phyloP scores from a whole-genome alignment of 2,113 vertebrate genomes.

The Equus quagga region DNA sequence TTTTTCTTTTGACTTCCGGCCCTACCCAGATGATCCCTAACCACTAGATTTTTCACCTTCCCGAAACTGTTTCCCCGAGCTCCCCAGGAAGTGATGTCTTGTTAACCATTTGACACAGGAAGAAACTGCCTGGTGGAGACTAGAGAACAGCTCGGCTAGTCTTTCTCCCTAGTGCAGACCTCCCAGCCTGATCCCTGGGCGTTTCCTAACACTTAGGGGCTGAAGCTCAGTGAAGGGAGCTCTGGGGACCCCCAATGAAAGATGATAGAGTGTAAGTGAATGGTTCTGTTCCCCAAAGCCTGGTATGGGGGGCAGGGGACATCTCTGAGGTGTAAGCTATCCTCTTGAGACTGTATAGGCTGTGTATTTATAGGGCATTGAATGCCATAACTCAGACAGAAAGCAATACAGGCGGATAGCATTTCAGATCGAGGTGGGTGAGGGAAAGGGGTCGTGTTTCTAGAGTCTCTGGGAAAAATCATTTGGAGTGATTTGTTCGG shows the following conservation, averaged over 20 bases:
- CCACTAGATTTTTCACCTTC: background rate
- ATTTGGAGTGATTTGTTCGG: constrained; percentile 27
- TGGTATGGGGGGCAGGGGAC: background rate
- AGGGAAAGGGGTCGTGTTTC: constrained; percentile 57
- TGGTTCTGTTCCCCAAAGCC: background rate
- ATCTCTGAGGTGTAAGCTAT: background rate
- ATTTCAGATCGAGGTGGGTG: constrained; percentile 46
- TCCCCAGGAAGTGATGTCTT: background rate
- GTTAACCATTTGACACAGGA: background rate
- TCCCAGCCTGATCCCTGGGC: background rate
- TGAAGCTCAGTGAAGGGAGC: background rate
- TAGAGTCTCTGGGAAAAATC: constrained; percentile 56
- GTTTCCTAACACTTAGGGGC: background rate
- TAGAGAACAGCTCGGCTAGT: background rate
- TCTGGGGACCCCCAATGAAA: background rate
- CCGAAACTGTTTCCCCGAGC: background rate
- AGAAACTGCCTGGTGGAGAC: background rate
- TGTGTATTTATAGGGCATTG: background rate
- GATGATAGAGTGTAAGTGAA: constrained; percentile 4
- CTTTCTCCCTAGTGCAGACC: background rate
- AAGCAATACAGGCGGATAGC: constrained; percentile 34
- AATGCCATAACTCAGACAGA: background rate
- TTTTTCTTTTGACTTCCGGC: background rate
- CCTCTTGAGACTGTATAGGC: constrained; percentile 18
- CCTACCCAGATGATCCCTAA: background rate